Evolutionary conservation across 2,888 invertebrate species (phyloP), one percentile per base, ranked within the genome.

Genomic region (Pardosa pseudoannulata): DNA sequence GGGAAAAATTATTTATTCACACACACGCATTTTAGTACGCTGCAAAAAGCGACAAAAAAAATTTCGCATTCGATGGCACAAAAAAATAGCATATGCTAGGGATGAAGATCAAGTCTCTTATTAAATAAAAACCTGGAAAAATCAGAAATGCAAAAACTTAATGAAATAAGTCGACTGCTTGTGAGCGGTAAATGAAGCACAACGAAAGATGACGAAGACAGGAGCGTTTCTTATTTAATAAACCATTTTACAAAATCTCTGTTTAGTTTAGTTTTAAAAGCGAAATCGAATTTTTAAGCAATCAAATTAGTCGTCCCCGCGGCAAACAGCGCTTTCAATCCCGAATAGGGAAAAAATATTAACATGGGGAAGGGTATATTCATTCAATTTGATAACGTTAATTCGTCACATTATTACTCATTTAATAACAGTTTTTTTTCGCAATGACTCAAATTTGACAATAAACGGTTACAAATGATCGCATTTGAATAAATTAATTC

Each of bases 211-310:
- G 46, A 29, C 19, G 36, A 27, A 27, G 19, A 74, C 16, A 56
- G 19, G 62, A 11, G 73, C 56, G 65, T 72, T 73, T 68, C 64
- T 85, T 85, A 85, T 85, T 85, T 56, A 85, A 85, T 85, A 85
- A 85, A 85, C 78, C 83, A 85, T 85, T 85, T 85, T 85, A 68
- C 83, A 85, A 85, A 85, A 85, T 85, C 83, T 85, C 83, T 85
- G 83, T 85, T 85, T 85, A 85, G 83, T 85, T 79, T 85, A 85
- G 83, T 85, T 85, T 85, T 78, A 79, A 83, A 74, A 36, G 71
- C 39, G 68, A 65, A 85, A 85, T 85, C 67, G 39, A 78, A 85
- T 85, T 85, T 67, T 85, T 85, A 78, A 78, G 71, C 83, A 85
- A 85, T 85, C 83, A 85, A 85, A 85, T 85, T 85, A 85, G 31